These are phyloP conservation scores for Kryptolebias ocellatus DNA, from an alignment of 2,797 vertebrate species.

Conservation along the genomic window DNA sequence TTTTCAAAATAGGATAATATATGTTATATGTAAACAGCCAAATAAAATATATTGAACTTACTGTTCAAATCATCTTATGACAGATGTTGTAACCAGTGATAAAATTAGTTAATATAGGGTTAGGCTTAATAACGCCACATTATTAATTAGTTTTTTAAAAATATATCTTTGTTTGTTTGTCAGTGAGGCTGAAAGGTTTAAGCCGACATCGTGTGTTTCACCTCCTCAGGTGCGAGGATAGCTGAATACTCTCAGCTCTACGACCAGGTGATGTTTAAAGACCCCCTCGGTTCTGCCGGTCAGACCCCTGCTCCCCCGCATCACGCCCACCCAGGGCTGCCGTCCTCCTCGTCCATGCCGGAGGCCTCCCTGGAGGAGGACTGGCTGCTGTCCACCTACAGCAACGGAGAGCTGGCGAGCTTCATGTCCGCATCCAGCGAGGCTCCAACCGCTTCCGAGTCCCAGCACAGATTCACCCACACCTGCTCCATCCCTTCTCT, in stretches of 20 bases:
- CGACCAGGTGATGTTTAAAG: slow-evolving; percentile 93
- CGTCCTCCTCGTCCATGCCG: slow-evolving; percentile 77
- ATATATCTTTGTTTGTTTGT: background rate
- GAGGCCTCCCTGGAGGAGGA: slow-evolving; percentile 82
- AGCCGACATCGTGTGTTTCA: slow-evolving; percentile 11
- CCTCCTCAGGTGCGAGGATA: slow-evolving; percentile 90
- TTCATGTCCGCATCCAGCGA: slow-evolving; percentile 80
- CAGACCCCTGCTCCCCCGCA: slow-evolving; percentile 55
- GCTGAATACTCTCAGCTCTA: slow-evolving; percentile 98
- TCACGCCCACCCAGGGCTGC: slow-evolving; percentile 65
- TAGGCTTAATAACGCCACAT: too few species aligned
- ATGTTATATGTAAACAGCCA: too few species aligned
- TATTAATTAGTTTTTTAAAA: too few species aligned
- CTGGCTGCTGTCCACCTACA: slow-evolving; percentile 92
- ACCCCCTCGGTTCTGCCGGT: slow-evolving; percentile 73
- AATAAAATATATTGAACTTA: too few species aligned
- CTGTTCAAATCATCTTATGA: too few species aligned
- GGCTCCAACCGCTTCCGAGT: slow-evolving; percentile 57
- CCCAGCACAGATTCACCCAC: slow-evolving; percentile 74
- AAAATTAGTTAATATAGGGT: too few species aligned
- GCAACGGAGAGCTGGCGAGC: slow-evolving; percentile 89
- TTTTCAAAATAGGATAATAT: too few species aligned
- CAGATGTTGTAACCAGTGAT: too few species aligned
- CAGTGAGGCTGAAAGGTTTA: background rate
- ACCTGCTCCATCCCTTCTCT: slow-evolving; percentile 88